These are phyloP conservation scores for Odontothrips loti DNA, from an alignment of 2,888 invertebrate genomes.

Conservation along the genomic window DNA sequence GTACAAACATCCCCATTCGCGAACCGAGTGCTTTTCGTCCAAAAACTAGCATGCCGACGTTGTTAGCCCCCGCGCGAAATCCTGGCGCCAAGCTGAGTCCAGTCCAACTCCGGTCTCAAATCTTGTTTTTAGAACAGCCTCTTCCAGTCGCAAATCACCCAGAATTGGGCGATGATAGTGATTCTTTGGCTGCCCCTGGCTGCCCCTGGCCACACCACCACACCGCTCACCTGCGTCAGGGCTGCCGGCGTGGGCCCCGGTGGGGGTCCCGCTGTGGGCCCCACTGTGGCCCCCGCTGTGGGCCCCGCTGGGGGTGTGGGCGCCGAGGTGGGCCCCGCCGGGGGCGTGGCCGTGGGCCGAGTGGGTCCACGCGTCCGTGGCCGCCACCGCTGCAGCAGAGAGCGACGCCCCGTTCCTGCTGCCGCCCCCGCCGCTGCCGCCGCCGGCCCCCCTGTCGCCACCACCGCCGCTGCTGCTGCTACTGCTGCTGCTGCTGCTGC, in stretches of 20 bases:
- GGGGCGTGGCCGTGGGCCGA: slow-evolving; percentile 5
- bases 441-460: background rate
- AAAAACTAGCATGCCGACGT: too few species aligned
- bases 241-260: background rate
- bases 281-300: background rate
- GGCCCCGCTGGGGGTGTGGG: background rate
- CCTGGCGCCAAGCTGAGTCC: too few species aligned
- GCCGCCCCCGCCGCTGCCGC: background rate
- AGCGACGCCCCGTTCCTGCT: background rate
- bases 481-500: background rate
- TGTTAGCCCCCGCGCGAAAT: too few species aligned
- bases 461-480: background rate
- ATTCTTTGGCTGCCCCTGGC: too few species aligned
- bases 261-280: background rate
- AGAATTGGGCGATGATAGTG: too few species aligned
- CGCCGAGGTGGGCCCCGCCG: background rate
- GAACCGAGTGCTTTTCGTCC: too few species aligned
- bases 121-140: too few species aligned
- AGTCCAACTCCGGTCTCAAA: too few species aligned
- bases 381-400: background rate
- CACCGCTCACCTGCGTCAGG: background rate
- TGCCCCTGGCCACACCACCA: too few species aligned
- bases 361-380: background rate
- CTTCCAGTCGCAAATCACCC: too few species aligned
- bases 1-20: too few species aligned